phyloP scores from a whole-genome alignment of 92 coral and sea anemone species.

The Muricea muricata region DNA sequence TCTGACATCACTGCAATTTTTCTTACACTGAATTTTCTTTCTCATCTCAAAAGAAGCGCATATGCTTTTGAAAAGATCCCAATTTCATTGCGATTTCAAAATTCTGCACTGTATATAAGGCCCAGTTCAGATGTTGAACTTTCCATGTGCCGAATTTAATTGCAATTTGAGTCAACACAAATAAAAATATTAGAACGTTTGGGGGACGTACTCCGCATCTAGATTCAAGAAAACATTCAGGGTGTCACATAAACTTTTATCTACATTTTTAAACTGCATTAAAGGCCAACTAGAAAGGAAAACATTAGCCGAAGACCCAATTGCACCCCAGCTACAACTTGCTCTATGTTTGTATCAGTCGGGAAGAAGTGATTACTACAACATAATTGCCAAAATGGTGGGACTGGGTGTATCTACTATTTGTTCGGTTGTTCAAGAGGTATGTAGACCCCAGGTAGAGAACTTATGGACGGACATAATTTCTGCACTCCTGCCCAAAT shows the following conservation, averaged over 20 bases:
- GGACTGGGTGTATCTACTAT: too few relatives aligned
- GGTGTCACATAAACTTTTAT: not conserved
- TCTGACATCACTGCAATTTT: too few relatives aligned
- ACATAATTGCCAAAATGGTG: too few relatives aligned
- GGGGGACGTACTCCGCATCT: constrained; percentile 14
- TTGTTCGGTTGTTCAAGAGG: too few relatives aligned
- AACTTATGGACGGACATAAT: constrained; percentile 26
- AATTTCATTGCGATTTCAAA: too few relatives aligned
- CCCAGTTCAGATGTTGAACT: constrained; percentile 3
- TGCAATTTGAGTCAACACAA: not conserved
- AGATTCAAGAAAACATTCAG: constrained; percentile 26
- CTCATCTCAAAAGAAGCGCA: too few relatives aligned
- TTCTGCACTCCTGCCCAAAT: constrained; percentile 5
- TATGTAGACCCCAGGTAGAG: too few relatives aligned
- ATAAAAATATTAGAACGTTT: not conserved
- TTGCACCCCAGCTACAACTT: constrained; percentile 5
- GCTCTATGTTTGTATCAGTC: not conserved
- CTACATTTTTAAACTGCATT: not conserved
- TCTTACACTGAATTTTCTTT: too few relatives aligned
- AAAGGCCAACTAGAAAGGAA: not conserved
- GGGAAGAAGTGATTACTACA: too few relatives aligned
- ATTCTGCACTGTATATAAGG: too few relatives aligned
- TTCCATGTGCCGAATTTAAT: constrained; percentile 3
- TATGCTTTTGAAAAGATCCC: too few relatives aligned
- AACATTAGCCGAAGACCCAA: constrained; percentile 13